These are phyloP conservation scores for Hydractinia echinata DNA, from an alignment of 30 jellyfish, hydroid and myxozoan genomes.

Conservation along the genomic window DNA sequence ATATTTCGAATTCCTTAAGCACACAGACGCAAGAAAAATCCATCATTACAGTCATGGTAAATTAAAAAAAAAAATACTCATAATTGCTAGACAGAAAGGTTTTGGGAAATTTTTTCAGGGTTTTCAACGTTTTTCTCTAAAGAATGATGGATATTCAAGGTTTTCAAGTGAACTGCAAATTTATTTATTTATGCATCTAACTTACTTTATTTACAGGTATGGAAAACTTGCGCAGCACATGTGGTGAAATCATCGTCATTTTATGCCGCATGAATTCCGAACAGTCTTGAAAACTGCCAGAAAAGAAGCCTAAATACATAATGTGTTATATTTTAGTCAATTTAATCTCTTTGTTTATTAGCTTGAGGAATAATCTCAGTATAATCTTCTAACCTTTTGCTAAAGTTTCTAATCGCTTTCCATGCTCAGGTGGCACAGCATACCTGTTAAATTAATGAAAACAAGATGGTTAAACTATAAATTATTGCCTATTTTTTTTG, in stretches of 20 bases:
- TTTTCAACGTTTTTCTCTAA: too few species aligned
- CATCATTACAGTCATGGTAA: too few species aligned
- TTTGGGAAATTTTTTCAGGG: too few species aligned
- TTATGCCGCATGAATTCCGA: constrained; percentile 82
- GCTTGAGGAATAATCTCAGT: too few species aligned
- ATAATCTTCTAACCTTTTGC: constrained; percentile 48
- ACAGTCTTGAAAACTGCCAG: constrained; percentile 70
- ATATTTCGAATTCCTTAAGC: too few species aligned
- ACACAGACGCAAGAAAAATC: too few species aligned
- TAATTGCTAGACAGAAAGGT: too few species aligned
- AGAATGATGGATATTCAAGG: too few species aligned
- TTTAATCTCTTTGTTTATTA: too few species aligned
- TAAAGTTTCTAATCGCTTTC: constrained; percentile 72
- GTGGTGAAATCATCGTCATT: constrained; percentile 80
- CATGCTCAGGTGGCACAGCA: constrained; percentile 91
- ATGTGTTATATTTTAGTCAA: neutral
- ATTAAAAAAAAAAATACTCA: too few species aligned
- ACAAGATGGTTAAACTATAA: too few species aligned
- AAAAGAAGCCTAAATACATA: constrained; percentile 52
- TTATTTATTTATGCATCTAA: neutral
- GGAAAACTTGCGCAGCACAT: constrained; percentile 58
- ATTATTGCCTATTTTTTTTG: too few species aligned
- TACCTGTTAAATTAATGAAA: constrained; percentile 43
- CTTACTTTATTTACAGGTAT: constrained; percentile 79
- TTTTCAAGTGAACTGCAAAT: neutral